Evolutionary conservation across 2,888 invertebrate genomes (phyloP).

Genomic region (Notodonta ziczac): DNA sequence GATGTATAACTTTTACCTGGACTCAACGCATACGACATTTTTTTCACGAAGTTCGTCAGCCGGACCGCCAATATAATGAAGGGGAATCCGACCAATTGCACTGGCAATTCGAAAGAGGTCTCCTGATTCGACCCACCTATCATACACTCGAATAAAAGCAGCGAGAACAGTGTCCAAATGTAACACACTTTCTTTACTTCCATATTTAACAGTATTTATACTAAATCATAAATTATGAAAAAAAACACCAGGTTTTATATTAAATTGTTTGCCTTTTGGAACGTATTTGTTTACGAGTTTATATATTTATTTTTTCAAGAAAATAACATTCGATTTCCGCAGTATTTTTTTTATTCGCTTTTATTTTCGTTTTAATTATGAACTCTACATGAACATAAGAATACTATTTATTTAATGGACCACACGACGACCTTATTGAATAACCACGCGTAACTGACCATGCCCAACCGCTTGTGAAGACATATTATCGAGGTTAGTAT

Average conservation of each 20-base stretch:
- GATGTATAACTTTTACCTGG: constrained; percentile 51
- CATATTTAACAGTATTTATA: constrained; percentile 38
- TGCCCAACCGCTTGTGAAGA: constrained; percentile 33
- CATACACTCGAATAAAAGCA: constrained; percentile 65
- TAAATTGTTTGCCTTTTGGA: too few relatives aligned
- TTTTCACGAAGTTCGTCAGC: constrained; percentile 92
- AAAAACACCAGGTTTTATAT: too few relatives aligned
- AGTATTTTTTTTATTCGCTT: too few relatives aligned
- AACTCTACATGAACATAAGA: too few relatives aligned
- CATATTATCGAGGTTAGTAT: constrained; percentile 2
- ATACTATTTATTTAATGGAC: constrained; percentile 14
- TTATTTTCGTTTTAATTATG: too few relatives aligned
- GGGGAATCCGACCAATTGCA: constrained; percentile 94
- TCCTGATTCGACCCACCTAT: constrained; percentile 63
- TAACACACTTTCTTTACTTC: constrained; percentile 68
- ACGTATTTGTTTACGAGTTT: too few relatives aligned
- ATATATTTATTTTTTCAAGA: too few relatives aligned
- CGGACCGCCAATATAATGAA: constrained; percentile 91
- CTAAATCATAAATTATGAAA: too few relatives aligned
- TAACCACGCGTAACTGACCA: constrained; percentile 69
- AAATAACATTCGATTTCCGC: too few relatives aligned
- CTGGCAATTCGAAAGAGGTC: constrained; percentile 86
- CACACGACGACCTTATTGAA: constrained; percentile 66
- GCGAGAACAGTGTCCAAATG: constrained; percentile 58
- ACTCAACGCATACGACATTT: constrained; percentile 89